Conservation (phyloP, 2,797 vertebrate species). For the Lates japonicus region DNA sequence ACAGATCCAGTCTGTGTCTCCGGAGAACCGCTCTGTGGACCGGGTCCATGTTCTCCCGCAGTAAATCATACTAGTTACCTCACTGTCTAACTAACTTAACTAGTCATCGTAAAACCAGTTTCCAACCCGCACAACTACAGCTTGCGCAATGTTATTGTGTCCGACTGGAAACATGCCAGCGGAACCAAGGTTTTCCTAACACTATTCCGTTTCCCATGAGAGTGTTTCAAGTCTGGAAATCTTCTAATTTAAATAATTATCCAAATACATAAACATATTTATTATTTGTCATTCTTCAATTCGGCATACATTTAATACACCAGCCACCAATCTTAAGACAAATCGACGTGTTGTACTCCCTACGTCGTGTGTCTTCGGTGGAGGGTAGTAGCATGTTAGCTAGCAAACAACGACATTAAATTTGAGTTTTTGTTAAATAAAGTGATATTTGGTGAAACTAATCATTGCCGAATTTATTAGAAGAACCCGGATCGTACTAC, state of each 20-base stretch:
- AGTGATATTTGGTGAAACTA: fast-evolving
- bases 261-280: neutral
- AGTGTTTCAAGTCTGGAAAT: neutral
- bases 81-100: too few species aligned
- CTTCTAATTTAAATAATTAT: neutral
- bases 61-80: neutral
- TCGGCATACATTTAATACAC: neutral
- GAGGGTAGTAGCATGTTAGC: neutral
- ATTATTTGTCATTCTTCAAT: neutral
- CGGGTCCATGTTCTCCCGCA: conserved; percentile 85
- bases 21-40: conserved; percentile 89
- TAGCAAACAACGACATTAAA: neutral
- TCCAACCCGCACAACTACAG: fast-evolving
- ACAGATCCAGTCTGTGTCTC: conserved; percentile 86
- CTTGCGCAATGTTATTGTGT: conserved; percentile 21
- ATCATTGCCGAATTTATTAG: neutral
- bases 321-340: too few species aligned
- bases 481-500: too few species aligned
- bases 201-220: neutral
- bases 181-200: conserved; percentile 53
- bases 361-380: neutral
- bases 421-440: neutral
- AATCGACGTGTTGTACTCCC: neutral
- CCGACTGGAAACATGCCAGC: conserved; percentile 73
- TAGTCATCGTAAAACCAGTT: fast-evolving